Base-by-base conservation (phyloP, 1,140 invertebrate genomes). In the Caerostris darwini region DNA sequence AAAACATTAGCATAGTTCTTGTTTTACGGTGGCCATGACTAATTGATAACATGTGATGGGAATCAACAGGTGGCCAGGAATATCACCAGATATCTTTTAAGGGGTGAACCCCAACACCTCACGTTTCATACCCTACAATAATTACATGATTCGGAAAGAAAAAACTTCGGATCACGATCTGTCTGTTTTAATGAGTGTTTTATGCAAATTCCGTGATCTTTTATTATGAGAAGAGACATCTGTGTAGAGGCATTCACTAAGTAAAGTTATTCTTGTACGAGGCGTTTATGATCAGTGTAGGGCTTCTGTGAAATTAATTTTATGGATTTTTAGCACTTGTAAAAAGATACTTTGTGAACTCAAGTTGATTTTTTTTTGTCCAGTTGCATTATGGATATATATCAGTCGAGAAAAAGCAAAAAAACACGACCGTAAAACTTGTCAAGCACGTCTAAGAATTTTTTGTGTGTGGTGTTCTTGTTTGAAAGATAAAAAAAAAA, bases 31-130 rank as follows among this genome's bases (percentile, higher is more conserved):
- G 58, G 54, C 83, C 83, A 17, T 85, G 56, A n/a, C 83, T 85
- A 85, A 85, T 85, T 59, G 83, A 58, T 85, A 85, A 6, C 83
- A 58, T 85, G 83, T 58, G n/a, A 85, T 85, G 19, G 54, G 83
- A 85, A 85, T 85, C 57, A 85, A 85, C 83, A 85, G 57, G 57
- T 85, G 53, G 56, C 7, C 17, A 58, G n/a, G 57, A 56, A 10
- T 57, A 56, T 59, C 19, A n/a, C 17, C 12, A 57, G n/a, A 58
- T 34, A 85, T 85, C 19, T 85, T 34, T 12, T 53, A 17, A 85
- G 82, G 54, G 10, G 5, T 12, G 17, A 64, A 10, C 61, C 61
- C 61, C 34, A 34, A 64, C 61, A 12, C 71, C 8, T 77, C 71
- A 77, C 71, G 71, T 77, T 77, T 19, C 56, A 17, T n/a, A 58